These are phyloP conservation scores for Psophia crepitans DNA, from an alignment of 2,113 vertebrate species.

Conservation along the genomic window DNA sequence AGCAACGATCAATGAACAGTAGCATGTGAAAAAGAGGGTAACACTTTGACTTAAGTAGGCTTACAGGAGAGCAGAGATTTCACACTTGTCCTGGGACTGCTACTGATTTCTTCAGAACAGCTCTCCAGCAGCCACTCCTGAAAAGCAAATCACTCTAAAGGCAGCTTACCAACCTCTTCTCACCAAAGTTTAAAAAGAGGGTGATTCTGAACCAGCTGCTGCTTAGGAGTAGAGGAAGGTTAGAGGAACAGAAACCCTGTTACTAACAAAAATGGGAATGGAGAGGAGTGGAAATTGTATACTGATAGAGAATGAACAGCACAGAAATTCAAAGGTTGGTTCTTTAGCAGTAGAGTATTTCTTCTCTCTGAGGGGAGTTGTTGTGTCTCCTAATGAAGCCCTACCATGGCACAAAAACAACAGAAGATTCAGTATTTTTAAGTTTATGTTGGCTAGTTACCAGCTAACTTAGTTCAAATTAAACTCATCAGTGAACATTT, in stretches of 20 bases:
- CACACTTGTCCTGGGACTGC: not conserved
- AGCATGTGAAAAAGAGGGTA: not conserved
- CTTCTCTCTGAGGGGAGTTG: not conserved
- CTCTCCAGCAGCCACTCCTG: not conserved
- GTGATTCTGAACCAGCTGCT: not conserved
- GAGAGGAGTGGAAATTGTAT: not conserved
- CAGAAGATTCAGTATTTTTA: not conserved
- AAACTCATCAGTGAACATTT: not conserved
- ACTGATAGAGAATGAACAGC: not conserved
- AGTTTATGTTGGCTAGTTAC: not conserved
- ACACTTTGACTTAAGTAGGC: not conserved
- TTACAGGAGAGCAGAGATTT: not conserved
- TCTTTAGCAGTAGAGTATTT: not conserved
- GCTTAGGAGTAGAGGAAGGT: not conserved
- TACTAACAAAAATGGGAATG: not conserved
- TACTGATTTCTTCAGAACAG: not conserved
- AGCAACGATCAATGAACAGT: not conserved
- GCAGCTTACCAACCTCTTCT: not conserved
- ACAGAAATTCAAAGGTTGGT: not conserved
- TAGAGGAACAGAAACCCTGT: not conserved
- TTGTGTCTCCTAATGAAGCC: not conserved
- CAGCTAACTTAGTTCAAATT: not conserved
- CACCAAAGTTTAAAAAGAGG: not conserved
- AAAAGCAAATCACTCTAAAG: not conserved
- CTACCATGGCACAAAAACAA: not conserved